These are phyloP conservation scores for Folsomia manolachei DNA, from an alignment of 2,888 invertebrate species.

Conservation along the genomic window DNA sequence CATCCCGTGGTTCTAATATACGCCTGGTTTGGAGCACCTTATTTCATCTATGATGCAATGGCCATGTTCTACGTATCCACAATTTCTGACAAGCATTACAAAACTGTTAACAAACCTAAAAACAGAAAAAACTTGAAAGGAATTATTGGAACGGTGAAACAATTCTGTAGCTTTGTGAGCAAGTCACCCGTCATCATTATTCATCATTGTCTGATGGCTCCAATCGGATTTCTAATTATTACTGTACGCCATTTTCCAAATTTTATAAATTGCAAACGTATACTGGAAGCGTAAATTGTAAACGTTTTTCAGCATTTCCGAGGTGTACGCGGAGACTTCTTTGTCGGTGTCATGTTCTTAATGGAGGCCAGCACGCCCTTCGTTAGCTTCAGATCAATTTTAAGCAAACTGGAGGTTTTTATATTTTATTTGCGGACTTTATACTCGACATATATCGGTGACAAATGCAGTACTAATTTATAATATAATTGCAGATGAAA, in stretches of 20 bases:
- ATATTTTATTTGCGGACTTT: slow-evolving; percentile 21
- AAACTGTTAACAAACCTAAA: neutral
- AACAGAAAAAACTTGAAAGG: slow-evolving; percentile 21
- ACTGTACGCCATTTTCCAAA: too few species aligned
- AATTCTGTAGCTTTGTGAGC: slow-evolving; percentile 53
- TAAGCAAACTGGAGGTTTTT: slow-evolving; percentile 59
- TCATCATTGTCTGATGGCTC: slow-evolving; percentile 72
- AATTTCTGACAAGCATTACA: slow-evolving; percentile 24
- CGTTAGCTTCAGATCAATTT: slow-evolving; percentile 67
- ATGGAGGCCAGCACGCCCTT: slow-evolving; percentile 81
- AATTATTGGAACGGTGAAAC: slow-evolving; percentile 16
- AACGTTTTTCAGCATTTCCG: slow-evolving; percentile 64
- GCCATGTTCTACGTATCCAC: slow-evolving; percentile 71
- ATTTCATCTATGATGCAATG: slow-evolving; percentile 72
- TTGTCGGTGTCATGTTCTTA: slow-evolving; percentile 75
- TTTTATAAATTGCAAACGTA: too few species aligned
- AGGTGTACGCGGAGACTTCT: slow-evolving; percentile 71
- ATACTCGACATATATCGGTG: too few species aligned
- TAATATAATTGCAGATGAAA: slow-evolving; percentile 59
- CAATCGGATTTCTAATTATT: slow-evolving; percentile 70
- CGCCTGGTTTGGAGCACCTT: slow-evolving; percentile 73
- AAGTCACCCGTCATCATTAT: slow-evolving; percentile 70
- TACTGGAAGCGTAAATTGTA: too few species aligned
- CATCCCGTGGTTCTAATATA: slow-evolving; percentile 73
- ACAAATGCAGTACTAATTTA: too few species aligned